Evolutionary conservation across 2,797 vertebrate species (phyloP), one percentile per base, ranked within the genome.

Genomic region (Sebastiscus albofasciatus): DNA sequence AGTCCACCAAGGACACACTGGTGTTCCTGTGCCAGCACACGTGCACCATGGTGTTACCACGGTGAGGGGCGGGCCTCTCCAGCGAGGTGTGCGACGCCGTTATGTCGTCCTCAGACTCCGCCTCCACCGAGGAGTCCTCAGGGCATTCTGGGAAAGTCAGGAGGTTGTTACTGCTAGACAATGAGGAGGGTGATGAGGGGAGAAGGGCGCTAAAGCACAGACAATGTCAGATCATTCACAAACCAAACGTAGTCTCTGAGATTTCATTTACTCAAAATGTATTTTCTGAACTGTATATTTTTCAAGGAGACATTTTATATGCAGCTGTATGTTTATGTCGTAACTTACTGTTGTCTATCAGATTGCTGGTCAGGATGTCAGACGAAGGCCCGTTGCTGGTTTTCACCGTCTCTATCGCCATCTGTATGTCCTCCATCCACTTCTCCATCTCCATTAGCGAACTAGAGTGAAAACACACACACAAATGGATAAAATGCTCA

Each of bases 11-110:
- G 93, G 98, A 99, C 93, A 99, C 98, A 68, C 97, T 99, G 96
- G 98, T 99, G 96, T 97, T 99, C 94, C 98, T 96, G 93, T 99
- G 98, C 98, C 98, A 99, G 95, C 98, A 99, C 94, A 99, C 98
- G 69, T 99, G 98, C 93, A 98, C 98, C 94, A 97, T 99, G 86
- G 98, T 99, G 97, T 99, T 99, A 95, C 97, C 98, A 89, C 98
- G 98, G 93, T 98, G 97, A 76, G 97, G 96, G 52, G 96, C 89
- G 84, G 98, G 97, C 94, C 94, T 96, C 91, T 99, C 97, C 91
- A 97, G 93, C 26, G 97, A 97, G 80, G 95, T 96, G 85, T 95
- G 97, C 16, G 96, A 96, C 67, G 97, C 95, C 62, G 96, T 94
- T 91, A 97, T 94, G 92, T 99, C 98, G 9, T 99, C 98, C 94